Evolutionary conservation across 2,888 invertebrate species (phyloP).

Genomic region (Mimachlamys varia): DNA sequence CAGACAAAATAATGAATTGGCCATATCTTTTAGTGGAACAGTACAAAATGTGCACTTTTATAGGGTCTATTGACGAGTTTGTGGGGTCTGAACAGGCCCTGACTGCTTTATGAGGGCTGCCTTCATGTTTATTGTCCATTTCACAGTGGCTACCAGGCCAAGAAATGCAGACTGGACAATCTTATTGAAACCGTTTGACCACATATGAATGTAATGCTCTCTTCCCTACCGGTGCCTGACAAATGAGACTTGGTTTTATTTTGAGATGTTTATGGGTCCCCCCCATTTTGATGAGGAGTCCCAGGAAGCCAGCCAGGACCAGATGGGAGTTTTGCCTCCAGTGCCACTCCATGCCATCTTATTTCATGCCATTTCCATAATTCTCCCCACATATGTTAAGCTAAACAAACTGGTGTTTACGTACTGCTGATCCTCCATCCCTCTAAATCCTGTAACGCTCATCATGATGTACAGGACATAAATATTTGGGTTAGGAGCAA

Average conservation of each 20-base stretch:
- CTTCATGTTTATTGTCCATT: not conserved
- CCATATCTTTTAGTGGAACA: conserved; percentile 5
- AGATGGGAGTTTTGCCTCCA: not conserved
- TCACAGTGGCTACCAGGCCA: not conserved
- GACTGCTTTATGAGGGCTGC: not conserved
- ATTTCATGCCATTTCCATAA: conserved; percentile 26
- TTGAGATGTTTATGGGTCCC: conserved; percentile 21
- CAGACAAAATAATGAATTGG: not conserved
- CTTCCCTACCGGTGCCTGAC: not conserved
- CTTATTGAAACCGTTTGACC: conserved; percentile 4
- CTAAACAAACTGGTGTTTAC: not conserved
- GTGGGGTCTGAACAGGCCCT: conserved; percentile 6
- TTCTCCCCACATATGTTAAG: conserved; percentile 1
- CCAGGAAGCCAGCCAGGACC: not conserved
- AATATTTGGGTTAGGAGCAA: conserved; percentile 9
- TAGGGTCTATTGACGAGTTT: not conserved
- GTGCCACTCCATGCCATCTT: not conserved
- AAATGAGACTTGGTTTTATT: conserved; percentile 28
- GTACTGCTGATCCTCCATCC: not conserved
- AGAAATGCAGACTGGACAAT: not conserved
- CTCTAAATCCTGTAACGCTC: not conserved
- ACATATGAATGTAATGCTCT: not conserved
- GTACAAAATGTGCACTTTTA: conserved; percentile 18
- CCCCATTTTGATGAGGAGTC: not conserved
- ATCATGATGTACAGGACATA: conserved; percentile 2